Percentiles rank a stretch among this genome's conserved stretches.
Evolutionary conservation across 2,888 invertebrate species (phyloP).

Genomic region (Portevinia maculata): DNA sequence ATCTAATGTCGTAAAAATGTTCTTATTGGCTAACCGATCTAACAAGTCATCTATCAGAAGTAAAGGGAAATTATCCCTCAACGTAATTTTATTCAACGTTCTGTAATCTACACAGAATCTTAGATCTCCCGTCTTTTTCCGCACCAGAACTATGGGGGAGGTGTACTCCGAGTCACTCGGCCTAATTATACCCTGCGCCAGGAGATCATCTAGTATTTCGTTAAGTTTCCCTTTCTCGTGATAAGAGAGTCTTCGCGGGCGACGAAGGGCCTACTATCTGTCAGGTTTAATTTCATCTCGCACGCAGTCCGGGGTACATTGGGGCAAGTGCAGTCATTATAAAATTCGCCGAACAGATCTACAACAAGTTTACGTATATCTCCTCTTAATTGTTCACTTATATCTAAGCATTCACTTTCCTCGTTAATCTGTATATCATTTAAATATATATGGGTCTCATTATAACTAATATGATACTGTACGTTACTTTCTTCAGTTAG

Average conservation of each 20-base stretch:
- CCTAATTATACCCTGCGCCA: conserved; percentile 10
- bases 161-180: conserved; percentile 26
- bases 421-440: conserved; percentile 6
- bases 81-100: background rate
- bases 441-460: background rate
- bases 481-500: background rate
- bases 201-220: conserved; percentile 14
- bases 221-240: conserved; percentile 28
- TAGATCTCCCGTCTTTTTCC: conserved; percentile 6
- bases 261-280: conserved; percentile 32
- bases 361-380: background rate
- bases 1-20: conserved; percentile 2
- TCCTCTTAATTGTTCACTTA: background rate
- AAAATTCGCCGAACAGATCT: conserved; percentile 1
- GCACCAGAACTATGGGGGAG: conserved; percentile 57
- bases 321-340: conserved; percentile 8
- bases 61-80: background rate
- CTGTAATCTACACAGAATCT: conserved; percentile 1
- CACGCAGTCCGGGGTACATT: background rate
- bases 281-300: conserved; percentile 19
- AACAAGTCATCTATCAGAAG: conserved; percentile 9
- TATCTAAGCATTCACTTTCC: background rate
- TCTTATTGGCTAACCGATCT: conserved; percentile 6
- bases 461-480: too few relatives aligned
- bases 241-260: too few relatives aligned